Conservation (phyloP, 2,888 invertebrate species). For the Cataglyphis rosenhaueri region DNA sequence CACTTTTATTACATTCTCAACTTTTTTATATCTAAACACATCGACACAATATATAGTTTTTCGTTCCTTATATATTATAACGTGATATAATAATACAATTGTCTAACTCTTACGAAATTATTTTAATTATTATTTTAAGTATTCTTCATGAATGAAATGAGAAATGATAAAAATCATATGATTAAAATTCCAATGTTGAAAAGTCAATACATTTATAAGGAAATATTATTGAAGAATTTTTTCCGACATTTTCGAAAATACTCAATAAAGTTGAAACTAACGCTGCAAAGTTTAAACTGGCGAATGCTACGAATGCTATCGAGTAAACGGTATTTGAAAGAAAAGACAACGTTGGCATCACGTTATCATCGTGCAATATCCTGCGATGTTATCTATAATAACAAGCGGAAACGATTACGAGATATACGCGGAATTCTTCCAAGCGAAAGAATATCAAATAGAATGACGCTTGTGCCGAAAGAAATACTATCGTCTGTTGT, state of each 20-base stretch:
- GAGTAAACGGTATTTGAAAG: slow-evolving; percentile 19
- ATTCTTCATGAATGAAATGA: not conserved
- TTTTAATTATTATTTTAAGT: slow-evolving; percentile 18
- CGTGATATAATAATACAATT: not conserved
- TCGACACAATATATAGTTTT: not conserved
- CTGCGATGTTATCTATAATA: slow-evolving; percentile 45
- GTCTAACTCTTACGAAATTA: not conserved
- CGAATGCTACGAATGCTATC: not conserved
- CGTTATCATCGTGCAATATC: slow-evolving; percentile 40
- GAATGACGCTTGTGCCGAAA: slow-evolving; percentile 17
- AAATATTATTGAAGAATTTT: slow-evolving; percentile 7
- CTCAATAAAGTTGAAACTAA: slow-evolving; percentile 12
- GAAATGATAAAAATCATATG: not conserved
- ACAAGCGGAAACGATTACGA: slow-evolving; percentile 48
- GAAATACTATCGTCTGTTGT: not conserved
- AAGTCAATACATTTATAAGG: not conserved
- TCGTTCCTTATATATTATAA: not conserved
- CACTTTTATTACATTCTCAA: not conserved
- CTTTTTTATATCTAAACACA: not conserved
- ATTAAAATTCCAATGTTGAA: not conserved
- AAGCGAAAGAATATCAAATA: slow-evolving; percentile 48
- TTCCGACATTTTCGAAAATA: not conserved
- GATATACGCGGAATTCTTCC: slow-evolving; percentile 35
- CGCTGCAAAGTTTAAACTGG: not conserved
- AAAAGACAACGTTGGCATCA: slow-evolving; percentile 34